Evolutionary conservation across 2,888 invertebrate species (phyloP), one percentile per base, ranked within the genome.

Genomic region (Drosophila imparisetae): DNA sequence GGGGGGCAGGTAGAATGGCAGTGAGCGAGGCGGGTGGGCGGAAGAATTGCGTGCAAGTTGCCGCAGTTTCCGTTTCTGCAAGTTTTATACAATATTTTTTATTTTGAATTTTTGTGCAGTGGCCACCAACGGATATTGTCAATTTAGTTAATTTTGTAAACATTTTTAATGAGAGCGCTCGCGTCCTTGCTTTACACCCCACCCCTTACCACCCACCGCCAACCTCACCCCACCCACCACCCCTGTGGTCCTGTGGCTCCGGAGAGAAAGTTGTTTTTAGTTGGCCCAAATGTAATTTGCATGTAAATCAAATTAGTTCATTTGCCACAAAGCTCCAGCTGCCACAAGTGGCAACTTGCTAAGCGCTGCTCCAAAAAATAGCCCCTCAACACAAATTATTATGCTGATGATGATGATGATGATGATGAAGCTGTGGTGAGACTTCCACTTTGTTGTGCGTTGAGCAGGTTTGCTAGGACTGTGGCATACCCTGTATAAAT

Each of bases 231-330:
- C 3, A 5, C 27, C 29, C 5, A 0, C 29, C 21, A 7, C 0
- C 3, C 3, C 4, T 15, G 40, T 8, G n/a, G 40, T 40, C 40
- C 40, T 40, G 40, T n/a, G 40, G 38, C 24, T 8, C 2, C 1
- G 24, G 24, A 38, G 36, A 2, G 48, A 48, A 68, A 72, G 59
- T 67, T 54, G 13, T 67, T 75, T 70, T 68, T 57, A 72, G 62
- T 68, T 78, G 58, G 69, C 55, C 68, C 53, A 75, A 80, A 69
- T 82, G 74, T 75, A 82, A 86, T 86, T 84, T 86, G 72, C 80
- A 80, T 84, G 82, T 78, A 84, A 85, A 86, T 80, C 78, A 82
- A 86, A 80, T 84, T 76, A 86, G 84, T 80, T 76, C 65, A 78
- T 78, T 82, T 75, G 69, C 38, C 50, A 18, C 29, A 18, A n/a